Evolutionary conservation across 1,140 invertebrate genomes (phyloP).

Genomic region (Drosophila subobscura): DNA sequence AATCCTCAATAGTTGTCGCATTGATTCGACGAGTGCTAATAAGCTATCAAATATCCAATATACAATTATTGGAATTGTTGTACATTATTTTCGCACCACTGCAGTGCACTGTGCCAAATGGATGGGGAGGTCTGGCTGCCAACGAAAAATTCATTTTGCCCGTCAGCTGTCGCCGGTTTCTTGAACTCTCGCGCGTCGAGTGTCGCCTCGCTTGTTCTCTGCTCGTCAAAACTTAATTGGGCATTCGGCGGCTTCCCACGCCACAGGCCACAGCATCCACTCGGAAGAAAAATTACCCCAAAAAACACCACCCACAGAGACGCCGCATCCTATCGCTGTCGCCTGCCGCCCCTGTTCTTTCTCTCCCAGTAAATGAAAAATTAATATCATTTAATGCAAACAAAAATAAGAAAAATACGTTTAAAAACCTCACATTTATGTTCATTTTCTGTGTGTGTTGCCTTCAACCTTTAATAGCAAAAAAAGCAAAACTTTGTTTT

Average conservation of each 20-base stretch:
- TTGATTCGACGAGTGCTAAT: too few species aligned
- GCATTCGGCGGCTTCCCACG: constrained; percentile 41
- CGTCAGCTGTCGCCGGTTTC: constrained; percentile 33
- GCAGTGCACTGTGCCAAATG: constrained; percentile 26
- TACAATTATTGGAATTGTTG: neutral
- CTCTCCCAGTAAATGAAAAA: constrained; percentile 36
- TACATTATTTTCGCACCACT: constrained; percentile 16
- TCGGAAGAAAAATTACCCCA: neutral
- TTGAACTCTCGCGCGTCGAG: constrained; percentile 26
- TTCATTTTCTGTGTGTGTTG: neutral
- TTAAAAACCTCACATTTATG: neutral
- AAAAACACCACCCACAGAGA: constrained; percentile 1
- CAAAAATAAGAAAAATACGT: constrained; percentile 22
- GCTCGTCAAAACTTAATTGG: constrained; percentile 54
- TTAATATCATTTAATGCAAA: constrained; percentile 54
- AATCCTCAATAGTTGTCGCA: too few species aligned
- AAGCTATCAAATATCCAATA: neutral
- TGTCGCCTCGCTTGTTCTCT: constrained; percentile 50
- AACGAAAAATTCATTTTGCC: constrained; percentile 20
- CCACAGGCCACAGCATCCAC: constrained; percentile 4
- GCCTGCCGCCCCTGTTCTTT: neutral
- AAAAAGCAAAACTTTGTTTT: constrained; percentile 18
- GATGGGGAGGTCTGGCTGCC: neutral
- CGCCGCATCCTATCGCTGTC: neutral
- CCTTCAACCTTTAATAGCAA: constrained; percentile 52